These are phyloP conservation scores for Trigoniulus corallinus DNA, from an alignment of 1,140 invertebrate genomes.

Conservation along the genomic window DNA sequence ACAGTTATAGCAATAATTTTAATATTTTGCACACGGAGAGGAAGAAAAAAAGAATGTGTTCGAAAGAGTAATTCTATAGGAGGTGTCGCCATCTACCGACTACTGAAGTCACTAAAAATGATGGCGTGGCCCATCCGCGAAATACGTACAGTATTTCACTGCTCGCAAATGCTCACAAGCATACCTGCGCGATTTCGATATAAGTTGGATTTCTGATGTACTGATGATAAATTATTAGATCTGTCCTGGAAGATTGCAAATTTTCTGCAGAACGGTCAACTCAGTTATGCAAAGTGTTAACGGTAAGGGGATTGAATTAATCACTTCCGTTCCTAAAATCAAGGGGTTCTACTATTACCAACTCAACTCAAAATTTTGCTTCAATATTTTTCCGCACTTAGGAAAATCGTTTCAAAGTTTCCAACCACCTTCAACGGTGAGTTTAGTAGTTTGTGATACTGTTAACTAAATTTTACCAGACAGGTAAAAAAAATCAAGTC, in stretches of 20 bases:
- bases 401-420: neutral
- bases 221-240: neutral
- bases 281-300: neutral
- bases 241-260: neutral
- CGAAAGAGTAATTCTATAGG: too few species aligned
- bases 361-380: neutral
- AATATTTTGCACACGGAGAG: too few species aligned
- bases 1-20: too few species aligned
- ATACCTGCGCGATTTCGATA: neutral
- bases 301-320: neutral
- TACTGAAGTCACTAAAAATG: too few species aligned
- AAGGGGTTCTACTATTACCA: neutral
- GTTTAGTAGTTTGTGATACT: neutral
- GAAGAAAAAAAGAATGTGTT: too few species aligned
- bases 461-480: neutral
- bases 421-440: neutral
- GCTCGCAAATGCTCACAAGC: too few species aligned
- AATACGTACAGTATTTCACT: too few species aligned
- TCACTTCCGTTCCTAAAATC: neutral
- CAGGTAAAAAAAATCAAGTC: neutral
- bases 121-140: too few species aligned
- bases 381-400: neutral
- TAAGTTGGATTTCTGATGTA: neutral
- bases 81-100: too few species aligned
- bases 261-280: neutral